Base-by-base conservation (phyloP, 2,113 vertebrate genomes). In the Jacana jacana region DNA sequence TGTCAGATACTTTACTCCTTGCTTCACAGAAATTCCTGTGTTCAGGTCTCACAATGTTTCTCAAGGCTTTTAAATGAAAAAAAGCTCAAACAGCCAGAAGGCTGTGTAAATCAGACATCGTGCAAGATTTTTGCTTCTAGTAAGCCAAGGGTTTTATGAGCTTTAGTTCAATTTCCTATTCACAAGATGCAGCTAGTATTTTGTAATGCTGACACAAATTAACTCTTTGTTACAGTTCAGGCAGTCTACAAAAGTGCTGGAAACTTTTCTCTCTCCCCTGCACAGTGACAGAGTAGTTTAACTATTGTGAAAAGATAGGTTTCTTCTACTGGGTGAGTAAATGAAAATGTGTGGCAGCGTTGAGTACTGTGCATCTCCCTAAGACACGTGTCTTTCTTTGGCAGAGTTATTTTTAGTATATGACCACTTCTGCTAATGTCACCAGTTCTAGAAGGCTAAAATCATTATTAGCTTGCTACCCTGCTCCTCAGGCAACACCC, bases 121-220 rank as follows among this genome's bases (percentile, higher is more conserved):
- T 58, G 48, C 72, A 76, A 68, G n/a, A 22, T n/a, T 69, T 65
- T 66, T 83, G 69, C 42, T 64, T 6, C 61, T 54, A 64, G 31
- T 25, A 52, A 42, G 42, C 39, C 37, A 81, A 82, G 30, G 31
- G 57, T 79, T 65, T 93, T 71, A 69, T 37, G 87, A 81, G 52
- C 60, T 75, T 85, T 85, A 73, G 48, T 42, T 78, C 93, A 44
- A 49, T 79, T 95, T 93, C 57, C 46, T 83, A 84, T n/a, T 73
- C 39, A 23, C 35, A 46, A 80, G 63, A 35, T 58, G 35, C 33
- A 42, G 28, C 37, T 48, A 4, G n/a, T 40, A 86, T 81, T 91
- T 80, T 77, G 37, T 60, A 57, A 58, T 8, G 48, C 63, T 90
- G 69, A 79, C 86, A 91, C 12, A 11, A 77, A 69, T 95, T 77